Evolutionary conservation across 2,113 vertebrate genomes (phyloP), one percentile per base, ranked within the genome.

Genomic region (Pteronura brasiliensis): DNA sequence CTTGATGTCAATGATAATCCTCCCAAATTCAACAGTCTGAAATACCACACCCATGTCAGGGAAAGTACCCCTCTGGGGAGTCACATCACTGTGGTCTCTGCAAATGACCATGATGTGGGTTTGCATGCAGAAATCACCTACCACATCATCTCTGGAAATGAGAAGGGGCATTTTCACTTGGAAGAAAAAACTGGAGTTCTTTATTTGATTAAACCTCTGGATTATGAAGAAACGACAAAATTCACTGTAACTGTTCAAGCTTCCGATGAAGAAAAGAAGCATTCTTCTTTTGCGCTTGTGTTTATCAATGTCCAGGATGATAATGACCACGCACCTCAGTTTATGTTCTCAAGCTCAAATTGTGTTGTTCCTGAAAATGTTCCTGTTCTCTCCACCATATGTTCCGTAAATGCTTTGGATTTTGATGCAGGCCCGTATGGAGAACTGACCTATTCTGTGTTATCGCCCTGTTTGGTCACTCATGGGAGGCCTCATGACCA

Each of bases 1-100:
- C 98, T 99, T 7, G 99, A 99, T 98, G 98, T 98, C 95, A 99
- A 99, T 93, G 99, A 99, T 96, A 99, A 99, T 31, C 91, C 99
- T 6, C 99, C 99, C 4, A 88, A 98, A 34, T 99, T 99, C 93
- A 98, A 92, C 94, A 99, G 97, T 59, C 77, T 49, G 0, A 98
- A 99, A 55, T 99, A 99, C 93, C 98, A 99, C 0, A 79, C 98
- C 34, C 98, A 98, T 15, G 98, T 99, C 69, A 99, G 98, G 93
- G 99, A 99, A 98, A 99, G 98, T 81, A 98, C 98, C 71, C 98
- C 97, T 9, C 11, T 98, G 2, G 99, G 99, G 14, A 99, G 99
- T 88, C 98, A 92, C 4, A n/a, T 99, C 90, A 97, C 98, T 11
- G 97, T 98, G 77, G 98, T 99, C 81, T 99, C 97, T 10, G 99